phyloP scores from a whole-genome alignment of 2,113 vertebrate genomes.

The Bufo gargarizans region DNA sequence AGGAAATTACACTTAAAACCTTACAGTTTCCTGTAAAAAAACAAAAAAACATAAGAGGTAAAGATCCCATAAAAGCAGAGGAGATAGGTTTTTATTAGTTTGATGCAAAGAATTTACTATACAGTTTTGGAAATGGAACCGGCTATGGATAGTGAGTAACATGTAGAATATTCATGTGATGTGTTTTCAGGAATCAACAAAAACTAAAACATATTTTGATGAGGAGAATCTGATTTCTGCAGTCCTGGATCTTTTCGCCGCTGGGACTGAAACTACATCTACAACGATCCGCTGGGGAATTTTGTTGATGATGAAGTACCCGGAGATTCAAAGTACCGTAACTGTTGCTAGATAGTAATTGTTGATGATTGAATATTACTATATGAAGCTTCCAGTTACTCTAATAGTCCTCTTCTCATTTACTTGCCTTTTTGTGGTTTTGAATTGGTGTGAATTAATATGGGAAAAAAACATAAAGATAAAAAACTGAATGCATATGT shows the following conservation, averaged over 20 bases:
- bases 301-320: constrained; percentile 74
- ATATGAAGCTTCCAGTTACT: neutral
- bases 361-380: neutral
- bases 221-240: constrained; percentile 64
- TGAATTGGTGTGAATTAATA: no score
- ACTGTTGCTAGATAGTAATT: constrained; percentile 52
- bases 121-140: no score
- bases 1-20: no score
- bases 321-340: constrained; percentile 67
- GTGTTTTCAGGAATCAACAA: constrained; percentile 65
- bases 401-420: neutral
- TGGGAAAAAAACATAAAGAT: no score
- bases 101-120: no score
- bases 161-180: neutral
- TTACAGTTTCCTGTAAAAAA: no score
- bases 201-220: constrained; percentile 32
- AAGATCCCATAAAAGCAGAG: no score
- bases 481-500: no score
- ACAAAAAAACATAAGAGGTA: no score
- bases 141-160: neutral
- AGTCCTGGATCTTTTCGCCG: constrained; percentile 69
- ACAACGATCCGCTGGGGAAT: constrained; percentile 68
- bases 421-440: no score
- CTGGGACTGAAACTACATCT: constrained; percentile 71
- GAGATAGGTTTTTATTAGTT: no score